phyloP scores from a whole-genome alignment of 2,797 vertebrate genomes.

The Phataginus tetradactyla region DNA sequence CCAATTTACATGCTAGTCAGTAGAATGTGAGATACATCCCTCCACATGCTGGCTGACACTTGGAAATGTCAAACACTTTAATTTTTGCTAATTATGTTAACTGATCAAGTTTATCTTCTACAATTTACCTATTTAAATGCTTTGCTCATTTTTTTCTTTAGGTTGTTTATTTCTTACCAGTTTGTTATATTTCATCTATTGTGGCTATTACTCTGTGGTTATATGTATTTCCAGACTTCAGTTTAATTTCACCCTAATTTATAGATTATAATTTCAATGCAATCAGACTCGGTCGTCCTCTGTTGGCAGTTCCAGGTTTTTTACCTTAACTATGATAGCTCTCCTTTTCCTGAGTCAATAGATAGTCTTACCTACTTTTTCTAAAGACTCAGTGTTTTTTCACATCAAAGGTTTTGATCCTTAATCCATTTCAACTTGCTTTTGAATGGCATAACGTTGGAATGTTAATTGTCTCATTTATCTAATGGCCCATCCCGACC shows the following conservation, averaged over 20 bases:
- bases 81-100: background rate
- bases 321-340: background rate
- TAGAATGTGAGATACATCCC: accelerated
- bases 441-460: background rate
- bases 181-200: background rate
- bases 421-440: background rate
- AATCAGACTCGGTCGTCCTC: background rate
- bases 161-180: background rate
- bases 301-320: background rate
- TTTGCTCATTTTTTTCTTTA: background rate
- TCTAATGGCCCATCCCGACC: accelerated
- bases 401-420: background rate
- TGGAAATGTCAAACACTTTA: background rate
- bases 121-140: background rate
- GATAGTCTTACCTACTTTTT: background rate
- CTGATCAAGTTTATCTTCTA: background rate
- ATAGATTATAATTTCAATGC: background rate
- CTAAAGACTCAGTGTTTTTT: background rate
- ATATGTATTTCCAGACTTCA: background rate
- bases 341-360: background rate
- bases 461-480: accelerated
- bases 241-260: background rate
- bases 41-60: background rate
- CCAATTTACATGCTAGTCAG: accelerated
- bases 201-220: background rate